Conservation (phyloP, 2,113 vertebrate species). For the Centropus unirufus region DNA sequence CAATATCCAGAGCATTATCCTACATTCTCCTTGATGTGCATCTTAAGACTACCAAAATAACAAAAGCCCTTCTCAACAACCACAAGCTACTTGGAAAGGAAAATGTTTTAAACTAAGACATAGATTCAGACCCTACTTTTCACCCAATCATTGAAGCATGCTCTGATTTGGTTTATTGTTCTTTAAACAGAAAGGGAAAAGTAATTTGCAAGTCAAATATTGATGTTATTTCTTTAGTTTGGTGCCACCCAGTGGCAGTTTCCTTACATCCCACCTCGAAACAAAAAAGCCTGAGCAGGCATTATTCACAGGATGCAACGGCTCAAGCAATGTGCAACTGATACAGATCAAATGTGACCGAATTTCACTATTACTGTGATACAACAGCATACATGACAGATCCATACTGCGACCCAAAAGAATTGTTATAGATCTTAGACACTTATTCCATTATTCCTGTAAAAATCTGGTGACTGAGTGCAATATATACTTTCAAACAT, state of each 20-base stretch:
- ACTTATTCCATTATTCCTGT: background rate
- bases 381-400: background rate
- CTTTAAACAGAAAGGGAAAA: background rate
- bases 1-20: background rate
- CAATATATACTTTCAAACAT: background rate
- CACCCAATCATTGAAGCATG: background rate
- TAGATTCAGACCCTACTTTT: background rate
- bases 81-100: background rate
- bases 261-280: background rate
- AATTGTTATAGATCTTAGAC: background rate
- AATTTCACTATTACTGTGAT: background rate
- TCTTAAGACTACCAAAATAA: background rate
- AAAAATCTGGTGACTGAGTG: background rate
- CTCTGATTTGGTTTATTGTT: background rate
- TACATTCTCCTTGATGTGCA: background rate
- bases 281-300: background rate
- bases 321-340: background rate
- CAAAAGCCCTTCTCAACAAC: background rate
- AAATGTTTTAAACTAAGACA: background rate
- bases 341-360: background rate
- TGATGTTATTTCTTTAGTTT: constrained; percentile 16
- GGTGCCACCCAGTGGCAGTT: constrained; percentile 57
- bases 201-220: background rate
- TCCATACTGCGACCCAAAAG: background rate
- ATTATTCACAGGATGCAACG: background rate